Conservation (phyloP, 2,797 vertebrate species). For the Lemur catta region DNA sequence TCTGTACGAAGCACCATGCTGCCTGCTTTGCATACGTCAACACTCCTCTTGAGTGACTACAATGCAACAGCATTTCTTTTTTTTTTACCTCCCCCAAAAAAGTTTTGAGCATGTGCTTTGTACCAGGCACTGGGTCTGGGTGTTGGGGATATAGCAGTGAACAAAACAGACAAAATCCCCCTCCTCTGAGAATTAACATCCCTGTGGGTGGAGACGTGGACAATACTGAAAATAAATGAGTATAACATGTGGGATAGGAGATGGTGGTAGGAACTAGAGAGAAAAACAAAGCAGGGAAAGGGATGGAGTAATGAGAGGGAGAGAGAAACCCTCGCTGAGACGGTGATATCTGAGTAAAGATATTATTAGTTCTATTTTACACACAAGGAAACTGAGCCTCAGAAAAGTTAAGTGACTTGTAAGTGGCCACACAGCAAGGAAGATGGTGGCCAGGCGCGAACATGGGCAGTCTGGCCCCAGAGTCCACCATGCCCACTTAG, state of each 20-base stretch:
- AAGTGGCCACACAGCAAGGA: not conserved
- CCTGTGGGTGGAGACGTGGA: not conserved
- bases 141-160: not conserved
- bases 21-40: not conserved
- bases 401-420: not conserved
- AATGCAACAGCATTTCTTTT: too few relatives aligned
- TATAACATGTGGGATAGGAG: rapidly evolving
- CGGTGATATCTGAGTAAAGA: too few relatives aligned
- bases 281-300: not conserved
- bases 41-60: not conserved
- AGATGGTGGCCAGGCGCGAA: rapidly evolving
- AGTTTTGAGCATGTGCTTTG: not conserved
- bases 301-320: rapidly evolving
- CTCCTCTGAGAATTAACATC: not conserved
- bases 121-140: not conserved
- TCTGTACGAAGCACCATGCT: not conserved
- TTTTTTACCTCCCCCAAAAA: not conserved
- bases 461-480: rapidly evolving
- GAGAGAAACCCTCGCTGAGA: not conserved
- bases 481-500: not conserved
- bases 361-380: not conserved
- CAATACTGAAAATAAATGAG: not conserved
- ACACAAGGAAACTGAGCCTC: not conserved
- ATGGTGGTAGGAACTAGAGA: rapidly evolving
- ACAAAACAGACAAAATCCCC: not conserved